Conservation (phyloP, 2,113 vertebrate genomes). For the Cyanoramphus novaezelandiae region DNA sequence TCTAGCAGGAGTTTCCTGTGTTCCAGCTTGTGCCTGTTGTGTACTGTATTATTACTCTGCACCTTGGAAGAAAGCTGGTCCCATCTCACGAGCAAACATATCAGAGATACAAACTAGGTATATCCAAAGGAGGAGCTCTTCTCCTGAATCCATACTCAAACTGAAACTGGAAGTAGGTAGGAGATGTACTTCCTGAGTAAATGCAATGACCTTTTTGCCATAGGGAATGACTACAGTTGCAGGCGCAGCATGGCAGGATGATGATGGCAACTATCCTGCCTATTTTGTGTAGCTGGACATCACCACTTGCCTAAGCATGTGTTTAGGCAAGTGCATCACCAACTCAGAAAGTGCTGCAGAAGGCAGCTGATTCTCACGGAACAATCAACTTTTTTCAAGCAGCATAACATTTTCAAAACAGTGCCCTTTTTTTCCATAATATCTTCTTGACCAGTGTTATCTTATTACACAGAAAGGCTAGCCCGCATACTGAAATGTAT, state of each 20-base stretch:
- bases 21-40: neutral
- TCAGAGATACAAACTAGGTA: neutral
- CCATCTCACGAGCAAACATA: neutral
- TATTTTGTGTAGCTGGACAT: neutral
- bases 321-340: neutral
- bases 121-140: neutral
- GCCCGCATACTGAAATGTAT: neutral
- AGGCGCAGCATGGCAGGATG: neutral
- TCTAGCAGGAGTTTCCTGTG: neutral
- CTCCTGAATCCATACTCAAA: neutral
- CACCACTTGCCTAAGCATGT: neutral
- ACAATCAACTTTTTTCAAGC: neutral
- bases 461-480: neutral
- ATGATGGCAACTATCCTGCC: neutral
- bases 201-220: neutral
- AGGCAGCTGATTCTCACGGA: neutral
- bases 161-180: neutral
- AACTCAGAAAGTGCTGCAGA: neutral
- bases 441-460: neutral
- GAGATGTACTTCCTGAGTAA: neutral
- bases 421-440: neutral
- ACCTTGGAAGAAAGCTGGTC: neutral
- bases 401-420: neutral
- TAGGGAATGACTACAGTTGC: neutral
- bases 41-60: neutral